These are phyloP conservation scores for Perca flavescens DNA, from an alignment of 2,113 vertebrate genomes.

Conservation along the genomic window DNA sequence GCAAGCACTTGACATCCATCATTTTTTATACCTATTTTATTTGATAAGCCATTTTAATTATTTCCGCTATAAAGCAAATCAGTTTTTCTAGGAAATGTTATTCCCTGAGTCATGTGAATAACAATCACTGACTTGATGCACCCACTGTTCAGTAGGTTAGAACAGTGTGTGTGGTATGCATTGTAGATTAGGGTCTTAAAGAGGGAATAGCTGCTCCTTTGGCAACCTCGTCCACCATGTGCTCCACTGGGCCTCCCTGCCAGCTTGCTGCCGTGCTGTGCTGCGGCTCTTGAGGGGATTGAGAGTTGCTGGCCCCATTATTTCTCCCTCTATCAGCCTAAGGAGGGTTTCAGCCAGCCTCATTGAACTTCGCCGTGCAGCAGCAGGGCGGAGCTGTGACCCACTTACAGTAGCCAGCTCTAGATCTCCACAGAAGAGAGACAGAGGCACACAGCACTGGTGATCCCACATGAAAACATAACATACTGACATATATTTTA, in stretches of 20 bases:
- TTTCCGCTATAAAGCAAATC: too few relatives aligned
- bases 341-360: conserved; percentile 68
- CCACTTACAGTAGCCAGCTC: conserved; percentile 63
- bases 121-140: background rate
- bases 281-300: conserved; percentile 61
- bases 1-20: background rate
- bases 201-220: conserved; percentile 36
- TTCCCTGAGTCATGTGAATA: too few relatives aligned
- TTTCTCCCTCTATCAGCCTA: conserved; percentile 79
- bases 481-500: conserved; percentile 68
- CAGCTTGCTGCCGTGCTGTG: conserved; percentile 47
- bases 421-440: conserved; percentile 22
- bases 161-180: conserved; percentile 35
- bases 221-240: conserved; percentile 33
- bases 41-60: too few relatives aligned
- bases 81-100: too few relatives aligned
- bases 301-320: conserved; percentile 74
- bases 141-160: background rate
- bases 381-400: conserved; percentile 62
- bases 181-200: conserved; percentile 44
- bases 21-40: too few relatives aligned
- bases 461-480: conserved; percentile 48
- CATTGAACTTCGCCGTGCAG: conserved; percentile 50
- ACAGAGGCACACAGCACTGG: background rate
- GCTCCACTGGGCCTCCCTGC: conserved; percentile 52